Conservation (phyloP, 1,140 invertebrate genomes). For the Gyrodactylus salaris region DNA sequence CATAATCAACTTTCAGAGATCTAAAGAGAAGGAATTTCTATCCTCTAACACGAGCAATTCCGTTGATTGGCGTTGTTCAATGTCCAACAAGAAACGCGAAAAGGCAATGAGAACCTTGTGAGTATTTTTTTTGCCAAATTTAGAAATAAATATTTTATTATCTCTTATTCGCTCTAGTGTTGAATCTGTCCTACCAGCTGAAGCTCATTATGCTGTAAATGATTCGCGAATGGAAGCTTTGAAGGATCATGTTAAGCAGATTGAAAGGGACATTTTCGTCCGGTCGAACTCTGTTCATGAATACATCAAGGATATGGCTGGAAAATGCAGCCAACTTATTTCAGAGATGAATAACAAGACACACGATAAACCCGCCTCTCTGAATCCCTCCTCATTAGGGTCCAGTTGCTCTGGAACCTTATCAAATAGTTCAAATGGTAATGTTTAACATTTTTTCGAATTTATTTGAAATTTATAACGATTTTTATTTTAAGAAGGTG, state of each 20-base stretch:
- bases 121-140: neutral
- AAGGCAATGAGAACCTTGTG: neutral
- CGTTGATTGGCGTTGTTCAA: neutral
- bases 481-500: neutral
- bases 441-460: neutral
- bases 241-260: conserved; percentile 67
- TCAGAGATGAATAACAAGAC: conserved; percentile 45
- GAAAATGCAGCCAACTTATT: conserved; percentile 91
- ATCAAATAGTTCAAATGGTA: conserved; percentile 1
- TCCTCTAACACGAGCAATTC: neutral
- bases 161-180: conserved; percentile 26
- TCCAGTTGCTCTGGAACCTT: neutral
- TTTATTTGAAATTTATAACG: neutral
- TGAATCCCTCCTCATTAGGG: neutral
- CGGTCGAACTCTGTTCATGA: conserved; percentile 64
- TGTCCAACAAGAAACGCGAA: neutral
- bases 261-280: conserved; percentile 87
- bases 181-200: conserved; percentile 77
- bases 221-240: conserved; percentile 72
- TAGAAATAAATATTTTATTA: neutral
- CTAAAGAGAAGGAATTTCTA: neutral
- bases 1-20: neutral
- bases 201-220: conserved; percentile 51
- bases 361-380: neutral
- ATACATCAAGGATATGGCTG: conserved; percentile 70